phyloP scores from a whole-genome alignment of 2,113 vertebrate genomes.

The Martes martes region DNA sequence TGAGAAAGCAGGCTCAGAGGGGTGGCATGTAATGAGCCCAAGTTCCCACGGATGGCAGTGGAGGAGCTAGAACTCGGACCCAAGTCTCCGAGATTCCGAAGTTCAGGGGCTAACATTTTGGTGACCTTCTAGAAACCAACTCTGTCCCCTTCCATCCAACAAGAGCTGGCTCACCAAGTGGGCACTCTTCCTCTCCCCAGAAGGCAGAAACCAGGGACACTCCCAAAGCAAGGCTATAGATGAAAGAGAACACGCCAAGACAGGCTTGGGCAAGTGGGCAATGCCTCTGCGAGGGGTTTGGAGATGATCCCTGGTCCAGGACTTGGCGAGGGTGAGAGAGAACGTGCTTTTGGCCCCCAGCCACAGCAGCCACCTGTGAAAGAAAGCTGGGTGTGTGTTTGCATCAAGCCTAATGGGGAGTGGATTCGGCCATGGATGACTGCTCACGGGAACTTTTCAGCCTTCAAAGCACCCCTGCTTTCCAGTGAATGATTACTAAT shows the following conservation, averaged over 20 bases:
- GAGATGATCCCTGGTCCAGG: not conserved
- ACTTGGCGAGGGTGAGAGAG: not conserved
- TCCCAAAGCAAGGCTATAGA: slow-evolving; percentile 19
- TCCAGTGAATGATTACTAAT: slow-evolving; percentile 17
- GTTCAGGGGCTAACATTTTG: not conserved
- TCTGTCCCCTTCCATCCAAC: not conserved
- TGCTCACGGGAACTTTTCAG: slow-evolving; percentile 4
- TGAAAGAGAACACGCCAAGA: slow-evolving; percentile 25
- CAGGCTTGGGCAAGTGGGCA: slow-evolving; percentile 19
- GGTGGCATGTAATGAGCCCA: not conserved
- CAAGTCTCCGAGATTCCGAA: not conserved
- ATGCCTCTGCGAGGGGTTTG: not conserved
- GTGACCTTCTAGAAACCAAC: slow-evolving; percentile 13
- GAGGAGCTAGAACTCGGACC: not conserved
- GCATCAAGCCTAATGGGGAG: not conserved
- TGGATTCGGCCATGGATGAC: not conserved
- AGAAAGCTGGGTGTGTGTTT: not conserved
- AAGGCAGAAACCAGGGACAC: slow-evolving; percentile 49
- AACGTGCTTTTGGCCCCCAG: slow-evolving; percentile 14
- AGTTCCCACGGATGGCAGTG: not conserved
- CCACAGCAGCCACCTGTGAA: slow-evolving; percentile 25
- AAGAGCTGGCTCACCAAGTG: not conserved
- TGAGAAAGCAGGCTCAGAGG: not conserved
- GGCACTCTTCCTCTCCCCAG: not conserved
- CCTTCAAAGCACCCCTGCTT: not conserved